Conservation (phyloP, 2,113 vertebrate genomes). For the Scolopax mira region DNA sequence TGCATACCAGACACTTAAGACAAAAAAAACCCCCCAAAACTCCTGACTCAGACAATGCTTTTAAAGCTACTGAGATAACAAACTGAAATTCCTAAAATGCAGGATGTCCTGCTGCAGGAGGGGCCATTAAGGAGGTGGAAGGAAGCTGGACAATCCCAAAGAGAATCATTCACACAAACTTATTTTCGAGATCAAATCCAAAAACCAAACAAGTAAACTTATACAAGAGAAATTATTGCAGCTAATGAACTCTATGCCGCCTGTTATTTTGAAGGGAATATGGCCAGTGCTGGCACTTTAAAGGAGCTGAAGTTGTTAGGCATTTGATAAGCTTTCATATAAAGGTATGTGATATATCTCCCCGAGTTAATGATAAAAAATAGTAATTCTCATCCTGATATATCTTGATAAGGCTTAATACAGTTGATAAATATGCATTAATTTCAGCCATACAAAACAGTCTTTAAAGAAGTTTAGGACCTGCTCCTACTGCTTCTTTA, state of each 20-base stretch:
- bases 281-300: neutral
- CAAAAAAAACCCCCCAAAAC: neutral
- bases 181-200: neutral
- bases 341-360: neutral
- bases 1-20: neutral
- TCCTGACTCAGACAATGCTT: constrained; percentile 44
- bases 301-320: neutral
- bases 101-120: constrained; percentile 48
- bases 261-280: neutral
- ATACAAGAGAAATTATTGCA: neutral
- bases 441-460: neutral
- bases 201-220: neutral
- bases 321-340: neutral
- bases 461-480: neutral
- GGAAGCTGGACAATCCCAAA: constrained; percentile 38
- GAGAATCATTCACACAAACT: constrained; percentile 2
- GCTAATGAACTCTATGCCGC: neutral
- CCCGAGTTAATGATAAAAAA: neutral
- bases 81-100: constrained; percentile 59
- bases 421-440: neutral
- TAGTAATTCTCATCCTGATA: neutral
- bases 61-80: constrained; percentile 54
- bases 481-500: neutral
- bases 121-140: constrained; percentile 24
- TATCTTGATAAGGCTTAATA: neutral